A percentile compares a stretch with the other conserved stretches of the same genome.
Evolutionary conservation across 2,797 vertebrate species (phyloP).

Genomic region (Bradypodion ventrale): DNA sequence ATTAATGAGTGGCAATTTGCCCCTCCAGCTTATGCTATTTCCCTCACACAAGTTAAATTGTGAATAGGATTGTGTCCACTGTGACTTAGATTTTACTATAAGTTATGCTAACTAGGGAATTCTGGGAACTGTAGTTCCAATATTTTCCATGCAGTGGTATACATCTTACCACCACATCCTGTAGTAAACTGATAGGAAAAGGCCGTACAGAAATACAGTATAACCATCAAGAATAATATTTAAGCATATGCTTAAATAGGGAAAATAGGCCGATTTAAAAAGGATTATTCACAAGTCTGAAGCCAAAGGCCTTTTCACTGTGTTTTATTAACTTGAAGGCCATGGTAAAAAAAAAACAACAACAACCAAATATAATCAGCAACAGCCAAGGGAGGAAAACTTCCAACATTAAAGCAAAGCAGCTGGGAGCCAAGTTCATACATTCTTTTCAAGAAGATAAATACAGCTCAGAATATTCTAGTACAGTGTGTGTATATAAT

Average conservation of each 20-base stretch:
- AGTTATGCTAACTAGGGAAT: no score
- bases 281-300: slow-evolving; percentile 49
- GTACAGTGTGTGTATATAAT: slow-evolving; percentile 26
- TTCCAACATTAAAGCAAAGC: slow-evolving; percentile 31
- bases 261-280: slow-evolving; percentile 48
- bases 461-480: slow-evolving; percentile 30
- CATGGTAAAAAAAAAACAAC: slow-evolving; percentile 43
- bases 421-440: slow-evolving; percentile 33
- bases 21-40: no score
- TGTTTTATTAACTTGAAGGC: slow-evolving; percentile 33
- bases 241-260: slow-evolving; percentile 24
- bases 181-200: background rate
- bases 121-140: no score
- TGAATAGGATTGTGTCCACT: no score
- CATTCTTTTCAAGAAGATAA: slow-evolving; percentile 52
- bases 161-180: background rate
- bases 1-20: no score
- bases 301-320: slow-evolving; percentile 13
- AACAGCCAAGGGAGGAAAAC: slow-evolving; percentile 48
- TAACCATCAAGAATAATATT: background rate
- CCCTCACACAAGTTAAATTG: no score
- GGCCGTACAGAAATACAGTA: background rate
- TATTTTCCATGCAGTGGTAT: no score
- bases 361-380: slow-evolving; percentile 41
- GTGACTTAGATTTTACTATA: no score